Evolutionary conservation across 2,888 invertebrate species (phyloP), one percentile per base, ranked within the genome.

Genomic region (Autographa gamma): DNA sequence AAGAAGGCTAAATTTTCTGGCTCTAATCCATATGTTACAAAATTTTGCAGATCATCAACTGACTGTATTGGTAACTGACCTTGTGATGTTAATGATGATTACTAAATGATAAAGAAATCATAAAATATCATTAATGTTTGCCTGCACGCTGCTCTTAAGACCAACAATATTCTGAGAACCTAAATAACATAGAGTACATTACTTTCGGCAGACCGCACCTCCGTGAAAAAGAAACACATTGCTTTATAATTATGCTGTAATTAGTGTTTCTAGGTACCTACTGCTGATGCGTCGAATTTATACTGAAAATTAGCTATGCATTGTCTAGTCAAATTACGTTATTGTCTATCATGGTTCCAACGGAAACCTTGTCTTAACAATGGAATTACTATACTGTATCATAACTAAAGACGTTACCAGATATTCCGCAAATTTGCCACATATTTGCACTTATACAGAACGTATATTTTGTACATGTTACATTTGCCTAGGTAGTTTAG

Each of bases 281-380:
- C 32, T 7, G 8, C 34, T 34, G 34, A 34, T 34, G 34, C 34
- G 34, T 8, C 2, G 38, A 38, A 38, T 38, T 9, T 38, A 38
- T 38, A 38, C 38, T 38, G 34, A 38, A 11, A 11, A 11, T 11
- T 11, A 43, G 14, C 43, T 43, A 43, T 43, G 16, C 43, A 43
- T 43, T 43, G n/a, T 16, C 48, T 48, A n/a, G n/a, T 48, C 48
- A 48, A 48, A 48, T 48, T n/a, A 48, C 48, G 48, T 48, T 43
- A 43, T 38, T 16, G 43, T 43, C 43, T 43, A 43, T 43, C 16
- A 43, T 16, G 16, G 16, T 16, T 16, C 6, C 14, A 14, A 16
- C 43, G 3, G 16, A 43, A 16, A 43, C 43, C 43, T 43, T 43
- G 43, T 43, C 2, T 14, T 43, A 43, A 43, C 43, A 43, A 43